Percentiles rank a stretch among this genome's conserved stretches.
Conservation (phyloP, 2,797 vertebrate genomes). For the Myotis findleyi region DNA sequence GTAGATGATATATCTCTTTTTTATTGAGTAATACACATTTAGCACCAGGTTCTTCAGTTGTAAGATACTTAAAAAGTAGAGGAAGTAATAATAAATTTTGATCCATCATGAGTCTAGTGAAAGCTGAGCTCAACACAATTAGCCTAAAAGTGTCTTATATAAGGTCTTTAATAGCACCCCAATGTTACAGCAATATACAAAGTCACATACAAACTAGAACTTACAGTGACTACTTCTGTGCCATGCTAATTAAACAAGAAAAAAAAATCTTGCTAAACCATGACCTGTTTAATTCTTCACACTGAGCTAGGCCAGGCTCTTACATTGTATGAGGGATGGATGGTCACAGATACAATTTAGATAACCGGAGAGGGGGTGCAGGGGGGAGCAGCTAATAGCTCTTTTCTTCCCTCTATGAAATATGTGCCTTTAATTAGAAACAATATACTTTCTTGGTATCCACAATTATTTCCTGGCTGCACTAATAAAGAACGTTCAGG, state of each 20-base stretch:
- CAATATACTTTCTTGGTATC: not conserved
- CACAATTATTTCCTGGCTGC: conserved; percentile 21
- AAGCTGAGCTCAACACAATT: conserved; percentile 49
- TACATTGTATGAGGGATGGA: not conserved
- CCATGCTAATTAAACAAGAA: not conserved
- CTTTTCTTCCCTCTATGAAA: not conserved
- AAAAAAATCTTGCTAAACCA: not conserved
- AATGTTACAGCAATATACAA: not conserved
- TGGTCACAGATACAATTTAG: not conserved
- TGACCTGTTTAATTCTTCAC: not conserved
- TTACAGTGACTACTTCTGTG: not conserved
- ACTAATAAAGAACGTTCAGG: conserved; percentile 19
- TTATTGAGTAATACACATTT: conserved; percentile 49
- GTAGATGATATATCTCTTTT: conserved; percentile 24
- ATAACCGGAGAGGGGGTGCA: not conserved
- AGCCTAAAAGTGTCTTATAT: not conserved
- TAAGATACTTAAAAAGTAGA: conserved; percentile 46
- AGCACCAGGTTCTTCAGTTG: conserved; percentile 53
- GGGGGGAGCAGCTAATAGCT: not conserved
- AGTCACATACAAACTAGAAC: not conserved
- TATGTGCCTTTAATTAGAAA: conserved; percentile 24
- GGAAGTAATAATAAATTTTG: conserved; percentile 50
- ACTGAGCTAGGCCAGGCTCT: not conserved
- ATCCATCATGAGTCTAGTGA: not conserved
- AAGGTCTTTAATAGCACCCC: not conserved